Evolutionary conservation across 2,113 vertebrate genomes (phyloP).

Genomic region (Cervus canadensis): DNA sequence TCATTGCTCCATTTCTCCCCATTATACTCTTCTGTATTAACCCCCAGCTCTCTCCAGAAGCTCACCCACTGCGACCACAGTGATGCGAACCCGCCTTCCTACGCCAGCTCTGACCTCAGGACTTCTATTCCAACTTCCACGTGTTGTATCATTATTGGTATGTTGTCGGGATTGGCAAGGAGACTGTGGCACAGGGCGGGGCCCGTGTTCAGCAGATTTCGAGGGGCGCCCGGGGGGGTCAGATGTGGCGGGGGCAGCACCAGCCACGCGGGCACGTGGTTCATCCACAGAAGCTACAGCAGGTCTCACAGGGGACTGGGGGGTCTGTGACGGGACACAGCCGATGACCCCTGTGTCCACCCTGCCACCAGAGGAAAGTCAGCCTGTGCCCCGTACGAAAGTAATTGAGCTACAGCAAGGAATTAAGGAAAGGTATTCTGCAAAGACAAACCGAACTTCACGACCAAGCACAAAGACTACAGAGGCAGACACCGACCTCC

Average conservation of each 20-base stretch:
- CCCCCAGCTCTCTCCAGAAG: neutral
- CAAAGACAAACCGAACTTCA: neutral
- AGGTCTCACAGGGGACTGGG: accelerated
- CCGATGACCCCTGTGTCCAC: neutral
- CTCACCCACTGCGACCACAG: neutral
- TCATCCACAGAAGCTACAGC: neutral
- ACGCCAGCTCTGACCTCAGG: accelerated
- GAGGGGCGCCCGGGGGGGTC: accelerated
- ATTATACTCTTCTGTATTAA: neutral
- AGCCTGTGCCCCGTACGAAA: neutral
- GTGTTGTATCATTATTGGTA: no score
- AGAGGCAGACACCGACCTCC: neutral
- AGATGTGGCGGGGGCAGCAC: accelerated
- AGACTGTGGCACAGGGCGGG: accelerated
- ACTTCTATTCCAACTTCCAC: accelerated
- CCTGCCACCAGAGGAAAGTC: neutral
- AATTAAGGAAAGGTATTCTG: neutral
- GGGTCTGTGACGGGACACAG: neutral
- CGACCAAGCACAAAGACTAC: neutral
- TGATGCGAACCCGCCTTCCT: accelerated
- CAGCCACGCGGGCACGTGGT: accelerated
- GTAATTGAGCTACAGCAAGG: neutral
- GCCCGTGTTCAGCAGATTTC: no score
- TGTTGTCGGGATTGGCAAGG: neutral
- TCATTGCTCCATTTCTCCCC: neutral